These are phyloP conservation scores for Zonitis immaculata DNA, from an alignment of 2,888 invertebrate genomes.

Conservation along the genomic window DNA sequence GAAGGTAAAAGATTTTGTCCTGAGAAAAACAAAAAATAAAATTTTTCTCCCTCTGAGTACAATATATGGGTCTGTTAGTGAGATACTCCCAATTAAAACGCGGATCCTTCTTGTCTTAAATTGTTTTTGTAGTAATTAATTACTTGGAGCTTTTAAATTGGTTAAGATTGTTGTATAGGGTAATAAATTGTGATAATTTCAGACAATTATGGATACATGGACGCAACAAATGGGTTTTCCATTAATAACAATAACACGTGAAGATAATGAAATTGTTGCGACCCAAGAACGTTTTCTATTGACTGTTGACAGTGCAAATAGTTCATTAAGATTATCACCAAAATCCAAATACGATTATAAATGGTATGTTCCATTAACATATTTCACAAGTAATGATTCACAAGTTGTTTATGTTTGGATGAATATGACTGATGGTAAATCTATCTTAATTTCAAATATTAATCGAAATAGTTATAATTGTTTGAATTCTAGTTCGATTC, in stretches of 20 bases:
- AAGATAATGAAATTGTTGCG: conserved; percentile 59
- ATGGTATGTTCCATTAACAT: conserved; percentile 78
- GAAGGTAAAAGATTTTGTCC: conserved; percentile 53
- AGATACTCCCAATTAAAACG: no score
- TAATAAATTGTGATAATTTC: conserved; percentile 17
- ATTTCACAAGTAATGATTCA: conserved; percentile 62
- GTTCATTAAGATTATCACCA: conserved; percentile 39
- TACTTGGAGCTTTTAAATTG: no score
- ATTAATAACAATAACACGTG: conserved; percentile 61
- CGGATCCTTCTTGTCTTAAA: no score
- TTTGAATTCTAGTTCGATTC: conserved; percentile 50
- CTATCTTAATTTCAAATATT: background rate
- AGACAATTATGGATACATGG: conserved; percentile 74
- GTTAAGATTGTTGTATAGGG: no score
- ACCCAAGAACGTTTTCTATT: conserved; percentile 62
- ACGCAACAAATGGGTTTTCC: conserved; percentile 80
- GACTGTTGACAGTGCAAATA: conserved; percentile 45
- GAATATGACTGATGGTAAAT: conserved; percentile 73
- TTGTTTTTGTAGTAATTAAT: no score
- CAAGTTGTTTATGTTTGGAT: conserved; percentile 64
- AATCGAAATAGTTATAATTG: background rate
- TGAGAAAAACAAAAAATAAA: no score
- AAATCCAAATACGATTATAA: conserved; percentile 57
- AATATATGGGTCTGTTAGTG: no score
- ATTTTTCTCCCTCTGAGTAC: no score